A percentile compares a stretch with the other conserved stretches of the same genome.
Evolutionary conservation across 2,888 invertebrate genomes (phyloP).

Genomic region (Cantharis flavilabris): DNA sequence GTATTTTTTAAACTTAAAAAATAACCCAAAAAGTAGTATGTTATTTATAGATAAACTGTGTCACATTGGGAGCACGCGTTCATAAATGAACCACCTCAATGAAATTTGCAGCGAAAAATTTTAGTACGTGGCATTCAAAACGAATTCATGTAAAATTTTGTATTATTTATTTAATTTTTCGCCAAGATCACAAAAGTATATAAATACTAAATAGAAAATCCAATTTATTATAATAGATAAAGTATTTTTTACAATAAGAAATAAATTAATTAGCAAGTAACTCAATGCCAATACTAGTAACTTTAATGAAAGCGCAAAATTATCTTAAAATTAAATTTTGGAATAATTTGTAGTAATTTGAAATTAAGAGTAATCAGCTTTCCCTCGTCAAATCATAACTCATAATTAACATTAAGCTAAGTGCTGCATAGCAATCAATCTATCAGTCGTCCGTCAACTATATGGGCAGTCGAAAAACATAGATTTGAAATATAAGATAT

Average conservation of each 20-base stretch:
- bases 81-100: background rate
- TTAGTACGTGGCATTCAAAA: background rate
- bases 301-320: background rate
- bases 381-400: background rate
- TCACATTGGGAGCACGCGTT: background rate
- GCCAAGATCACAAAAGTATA: background rate
- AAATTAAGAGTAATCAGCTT: background rate
- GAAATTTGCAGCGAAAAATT: background rate
- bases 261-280: background rate
- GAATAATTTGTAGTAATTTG: background rate
- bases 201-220: background rate
- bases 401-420: background rate
- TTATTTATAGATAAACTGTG: background rate
- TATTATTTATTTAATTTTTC: background rate
- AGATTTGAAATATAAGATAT: background rate
- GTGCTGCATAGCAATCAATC: background rate
- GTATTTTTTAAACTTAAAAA: background rate
- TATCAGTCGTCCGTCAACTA: background rate
- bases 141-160: background rate
- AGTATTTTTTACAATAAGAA: background rate
- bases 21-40: background rate
- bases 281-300: background rate
- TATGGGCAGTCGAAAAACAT: background rate
- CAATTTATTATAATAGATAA: background rate
- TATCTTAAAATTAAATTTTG: background rate